phyloP scores from a whole-genome alignment of 2,888 invertebrate genomes.

The Acholoe squamosa region DNA sequence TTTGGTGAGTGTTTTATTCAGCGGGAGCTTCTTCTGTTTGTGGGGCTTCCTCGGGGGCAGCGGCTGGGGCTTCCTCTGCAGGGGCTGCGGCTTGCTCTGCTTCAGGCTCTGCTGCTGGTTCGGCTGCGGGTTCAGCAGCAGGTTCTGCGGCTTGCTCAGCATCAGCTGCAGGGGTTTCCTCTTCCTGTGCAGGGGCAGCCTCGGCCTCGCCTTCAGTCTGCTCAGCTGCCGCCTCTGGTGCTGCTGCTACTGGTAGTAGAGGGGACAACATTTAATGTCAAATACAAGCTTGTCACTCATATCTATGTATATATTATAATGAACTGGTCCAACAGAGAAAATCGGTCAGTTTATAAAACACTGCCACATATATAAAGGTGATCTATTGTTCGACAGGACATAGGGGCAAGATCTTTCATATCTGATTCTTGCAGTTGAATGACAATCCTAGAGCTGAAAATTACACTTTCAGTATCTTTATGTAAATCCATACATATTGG shows the following conservation, averaged over 20 bases:
- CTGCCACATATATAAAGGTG: too few species aligned
- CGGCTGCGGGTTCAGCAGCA: not conserved
- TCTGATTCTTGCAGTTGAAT: too few species aligned
- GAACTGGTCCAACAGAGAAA: too few species aligned
- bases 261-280: not conserved
- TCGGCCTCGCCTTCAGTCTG: not conserved
- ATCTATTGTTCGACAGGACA: too few species aligned
- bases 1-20: not conserved
- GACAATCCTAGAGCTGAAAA: too few species aligned
- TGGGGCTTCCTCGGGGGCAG: conserved; percentile 39
- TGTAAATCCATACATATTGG: too few species aligned
- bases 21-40: conserved; percentile 43
- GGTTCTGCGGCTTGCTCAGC: not conserved
- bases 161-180: not conserved
- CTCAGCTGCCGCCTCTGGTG: not conserved
- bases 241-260: not conserved
- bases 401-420: too few species aligned
- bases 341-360: too few species aligned
- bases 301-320: too few species aligned
- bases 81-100: not conserved
- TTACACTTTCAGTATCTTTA: too few species aligned
- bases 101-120: conserved; percentile 23
- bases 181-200: not conserved
- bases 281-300: not conserved
- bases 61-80: conserved; percentile 43